phyloP scores from a whole-genome alignment of 2,797 vertebrate genomes.

The Falco novaeseelandiae region DNA sequence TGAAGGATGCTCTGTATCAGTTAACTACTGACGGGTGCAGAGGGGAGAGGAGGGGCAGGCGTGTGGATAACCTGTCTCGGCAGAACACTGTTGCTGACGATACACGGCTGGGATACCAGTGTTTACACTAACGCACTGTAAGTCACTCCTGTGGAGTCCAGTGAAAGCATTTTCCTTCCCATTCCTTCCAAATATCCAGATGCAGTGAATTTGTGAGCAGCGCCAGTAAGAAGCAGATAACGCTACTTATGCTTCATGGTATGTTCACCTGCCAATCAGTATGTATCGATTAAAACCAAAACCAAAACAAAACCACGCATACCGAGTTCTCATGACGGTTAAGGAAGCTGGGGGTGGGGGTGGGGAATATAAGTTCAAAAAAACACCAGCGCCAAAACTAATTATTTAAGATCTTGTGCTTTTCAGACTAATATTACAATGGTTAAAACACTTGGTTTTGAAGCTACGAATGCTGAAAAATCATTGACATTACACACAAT shows the following conservation, averaged over 20 bases:
- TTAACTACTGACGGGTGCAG: rapidly evolving
- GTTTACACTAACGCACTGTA: not conserved
- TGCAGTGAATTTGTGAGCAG: not conserved
- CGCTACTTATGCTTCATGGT: not conserved
- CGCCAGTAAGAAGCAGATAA: not conserved
- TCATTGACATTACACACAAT: not conserved
- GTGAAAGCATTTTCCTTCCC: not conserved
- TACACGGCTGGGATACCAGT: not conserved
- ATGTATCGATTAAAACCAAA: not conserved
- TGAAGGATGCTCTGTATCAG: not conserved
- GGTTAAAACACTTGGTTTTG: not conserved
- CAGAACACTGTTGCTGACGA: not conserved
- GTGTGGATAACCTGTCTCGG: not conserved
- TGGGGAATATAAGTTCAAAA: not conserved
- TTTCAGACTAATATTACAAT: not conserved
- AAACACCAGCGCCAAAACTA: not conserved
- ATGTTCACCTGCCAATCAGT: not conserved
- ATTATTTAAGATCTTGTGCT: not conserved
- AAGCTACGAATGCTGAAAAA: not conserved
- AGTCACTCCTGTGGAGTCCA: not conserved
- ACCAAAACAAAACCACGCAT: no score
- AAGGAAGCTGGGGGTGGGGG: not conserved
- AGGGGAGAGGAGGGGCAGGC: not conserved
- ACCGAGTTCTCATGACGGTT: not conserved
- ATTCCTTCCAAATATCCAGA: not conserved